These are phyloP conservation scores for Aethes cnicana DNA, from an alignment of 2,888 invertebrate genomes.

Conservation along the genomic window DNA sequence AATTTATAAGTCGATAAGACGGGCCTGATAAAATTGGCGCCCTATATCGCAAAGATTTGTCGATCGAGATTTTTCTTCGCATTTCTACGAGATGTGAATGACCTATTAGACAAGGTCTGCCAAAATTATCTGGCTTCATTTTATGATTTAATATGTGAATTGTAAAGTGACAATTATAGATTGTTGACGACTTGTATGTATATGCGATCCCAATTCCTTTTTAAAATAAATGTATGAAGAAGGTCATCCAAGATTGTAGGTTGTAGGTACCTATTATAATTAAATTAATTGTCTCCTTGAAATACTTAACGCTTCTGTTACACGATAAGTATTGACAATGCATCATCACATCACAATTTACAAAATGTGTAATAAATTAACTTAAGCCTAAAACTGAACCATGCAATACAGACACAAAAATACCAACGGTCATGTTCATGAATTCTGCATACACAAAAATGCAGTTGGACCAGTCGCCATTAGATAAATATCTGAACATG, in stretches of 20 bases:
- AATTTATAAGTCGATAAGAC: conserved; percentile 3
- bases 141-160: too few relatives aligned
- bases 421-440: too few relatives aligned
- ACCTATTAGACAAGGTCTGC: too few relatives aligned
- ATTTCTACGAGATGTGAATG: neutral
- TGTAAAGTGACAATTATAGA: too few relatives aligned
- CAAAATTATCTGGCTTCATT: too few relatives aligned
- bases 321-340: neutral
- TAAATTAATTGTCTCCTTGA: conserved; percentile 8
- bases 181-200: too few relatives aligned
- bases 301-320: neutral
- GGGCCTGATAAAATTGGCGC: neutral
- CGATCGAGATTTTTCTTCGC: neutral
- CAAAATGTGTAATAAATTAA: neutral
- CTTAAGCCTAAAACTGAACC: too few relatives aligned
- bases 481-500: too few relatives aligned
- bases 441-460: too few relatives aligned
- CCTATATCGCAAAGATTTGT: neutral
- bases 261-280: neutral
- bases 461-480: too few relatives aligned
- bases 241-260: neutral
- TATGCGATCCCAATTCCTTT: too few relatives aligned
- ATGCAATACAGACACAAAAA: too few relatives aligned
- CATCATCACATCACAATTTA: neutral
- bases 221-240: neutral